phyloP scores from a whole-genome alignment of 1,140 invertebrate species.

The Halictus rubicundus region DNA sequence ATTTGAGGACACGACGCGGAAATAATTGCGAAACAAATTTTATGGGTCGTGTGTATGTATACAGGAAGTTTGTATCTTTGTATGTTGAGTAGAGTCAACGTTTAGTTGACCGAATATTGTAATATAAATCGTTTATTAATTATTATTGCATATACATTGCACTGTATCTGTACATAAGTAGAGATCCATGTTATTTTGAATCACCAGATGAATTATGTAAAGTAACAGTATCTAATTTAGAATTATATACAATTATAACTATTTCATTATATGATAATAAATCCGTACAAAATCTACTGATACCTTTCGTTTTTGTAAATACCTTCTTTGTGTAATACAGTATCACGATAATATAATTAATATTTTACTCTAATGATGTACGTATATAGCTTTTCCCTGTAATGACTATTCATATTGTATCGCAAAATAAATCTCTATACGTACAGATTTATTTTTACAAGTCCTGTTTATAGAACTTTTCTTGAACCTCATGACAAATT shows the following conservation, averaged over 20 bases:
- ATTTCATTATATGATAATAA: constrained; percentile 77
- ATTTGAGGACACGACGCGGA: constrained; percentile 61
- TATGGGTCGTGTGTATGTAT: constrained; percentile 68
- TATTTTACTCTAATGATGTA: no score
- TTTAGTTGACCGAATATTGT: constrained; percentile 66
- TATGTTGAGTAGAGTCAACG: constrained; percentile 74
- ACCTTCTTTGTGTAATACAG: constrained; percentile 21
- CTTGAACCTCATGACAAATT: no score
- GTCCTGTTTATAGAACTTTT: no score
- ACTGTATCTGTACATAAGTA: constrained; percentile 79
- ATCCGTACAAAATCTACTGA: constrained; percentile 72
- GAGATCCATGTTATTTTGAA: constrained; percentile 79
- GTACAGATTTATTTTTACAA: no score
- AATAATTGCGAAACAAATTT: constrained; percentile 56
- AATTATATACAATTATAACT: constrained; percentile 79
- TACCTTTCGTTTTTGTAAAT: constrained; percentile 49
- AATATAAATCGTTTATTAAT: constrained; percentile 76
- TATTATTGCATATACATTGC: constrained; percentile 79
- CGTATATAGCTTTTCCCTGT: no score
- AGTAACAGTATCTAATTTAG: constrained; percentile 79
- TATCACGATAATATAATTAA: not conserved
- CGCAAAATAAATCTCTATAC: no score
- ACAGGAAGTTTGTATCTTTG: constrained; percentile 79
- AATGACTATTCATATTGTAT: no score
- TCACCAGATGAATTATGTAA: constrained; percentile 77